Percentiles rank a stretch among this genome's conserved stretches.
phyloP scores from a whole-genome alignment of 2,797 vertebrate genomes.

The Dicrostonyx torquatus region DNA sequence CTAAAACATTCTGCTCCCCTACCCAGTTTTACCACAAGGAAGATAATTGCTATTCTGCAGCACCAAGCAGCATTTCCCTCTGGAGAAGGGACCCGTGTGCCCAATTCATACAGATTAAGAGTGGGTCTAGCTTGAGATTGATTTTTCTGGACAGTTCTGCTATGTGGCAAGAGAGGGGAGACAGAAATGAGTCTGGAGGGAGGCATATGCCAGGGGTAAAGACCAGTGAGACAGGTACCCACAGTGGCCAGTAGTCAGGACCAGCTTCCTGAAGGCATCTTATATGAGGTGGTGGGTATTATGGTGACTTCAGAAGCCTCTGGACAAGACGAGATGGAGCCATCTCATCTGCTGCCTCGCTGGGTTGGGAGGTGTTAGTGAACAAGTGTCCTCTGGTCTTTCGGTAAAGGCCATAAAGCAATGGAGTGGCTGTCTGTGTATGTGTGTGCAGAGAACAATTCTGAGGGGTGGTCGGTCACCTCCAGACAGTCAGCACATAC shows the following conservation, averaged over 20 bases:
- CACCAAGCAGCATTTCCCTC: conserved; percentile 46
- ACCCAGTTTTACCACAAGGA: conserved; percentile 46
- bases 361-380: not conserved
- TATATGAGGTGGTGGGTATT: accelerated
- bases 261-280: accelerated
- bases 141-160: conserved; percentile 3
- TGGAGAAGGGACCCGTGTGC: conserved; percentile 61
- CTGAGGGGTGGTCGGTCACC: accelerated
- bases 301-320: not conserved
- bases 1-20: not conserved
- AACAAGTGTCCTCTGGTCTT: not conserved
- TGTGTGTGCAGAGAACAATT: not conserved
- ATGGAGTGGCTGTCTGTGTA: not conserved
- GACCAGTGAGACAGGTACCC: accelerated
- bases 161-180: not conserved
- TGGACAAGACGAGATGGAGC: not conserved
- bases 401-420: not conserved
- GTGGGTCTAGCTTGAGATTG: conserved; percentile 24
- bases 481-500: not conserved
- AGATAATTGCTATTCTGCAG: not conserved
- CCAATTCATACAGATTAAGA: conserved; percentile 50
- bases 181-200: no score
- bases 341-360: not conserved
- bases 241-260: accelerated
- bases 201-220: not conserved